A percentile compares a stretch with the other conserved stretches of the same genome.
phyloP scores from a whole-genome alignment of 2,888 invertebrate genomes.

The Patella ulyssiponensis region DNA sequence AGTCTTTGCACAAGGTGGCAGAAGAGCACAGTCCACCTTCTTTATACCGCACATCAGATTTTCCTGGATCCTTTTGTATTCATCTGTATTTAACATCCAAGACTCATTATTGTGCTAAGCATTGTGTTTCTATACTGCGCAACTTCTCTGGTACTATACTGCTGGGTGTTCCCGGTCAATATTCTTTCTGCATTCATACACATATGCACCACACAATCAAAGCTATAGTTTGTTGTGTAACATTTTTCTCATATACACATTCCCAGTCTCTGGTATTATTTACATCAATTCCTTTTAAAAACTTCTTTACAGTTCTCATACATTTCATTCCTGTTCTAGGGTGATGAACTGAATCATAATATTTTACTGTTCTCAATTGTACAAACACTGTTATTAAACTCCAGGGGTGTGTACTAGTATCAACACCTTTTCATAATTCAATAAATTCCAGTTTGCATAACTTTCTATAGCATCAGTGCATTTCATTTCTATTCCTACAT shows the following conservation, averaged over 20 bases:
- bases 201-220: neutral
- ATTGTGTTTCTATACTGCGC: neutral
- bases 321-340: neutral
- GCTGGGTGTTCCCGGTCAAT: neutral
- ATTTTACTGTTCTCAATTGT: neutral
- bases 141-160: neutral
- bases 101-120: neutral
- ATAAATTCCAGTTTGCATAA: neutral
- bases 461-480: neutral
- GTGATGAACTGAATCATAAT: neutral
- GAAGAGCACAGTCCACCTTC: neutral
- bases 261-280: neutral
- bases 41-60: neutral
- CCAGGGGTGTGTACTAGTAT: neutral
- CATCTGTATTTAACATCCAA: neutral
- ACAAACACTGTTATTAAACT: neutral
- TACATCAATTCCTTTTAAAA: neutral
- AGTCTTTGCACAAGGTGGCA: neutral
- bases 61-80: neutral
- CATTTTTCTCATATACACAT: neutral
- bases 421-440: neutral
- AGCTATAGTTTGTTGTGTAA: neutral
- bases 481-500: neutral
- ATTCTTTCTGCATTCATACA: neutral
- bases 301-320: neutral